phyloP scores from a whole-genome alignment of 2,888 invertebrate genomes.

The Acrocera orbiculus region DNA sequence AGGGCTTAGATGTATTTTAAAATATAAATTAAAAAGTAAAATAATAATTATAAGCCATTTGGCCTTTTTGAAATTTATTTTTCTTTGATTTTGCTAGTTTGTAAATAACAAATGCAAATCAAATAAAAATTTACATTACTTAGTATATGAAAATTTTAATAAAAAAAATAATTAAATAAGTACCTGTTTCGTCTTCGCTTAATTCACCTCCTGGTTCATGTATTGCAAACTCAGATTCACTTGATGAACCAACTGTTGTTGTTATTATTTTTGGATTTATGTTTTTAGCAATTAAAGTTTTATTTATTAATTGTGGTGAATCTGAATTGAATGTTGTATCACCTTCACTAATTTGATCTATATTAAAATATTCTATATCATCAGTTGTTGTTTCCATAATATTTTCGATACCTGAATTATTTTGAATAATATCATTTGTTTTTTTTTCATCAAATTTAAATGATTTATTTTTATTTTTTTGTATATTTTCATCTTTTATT shows the following conservation, averaged over 20 bases:
- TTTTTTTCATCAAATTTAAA: background rate
- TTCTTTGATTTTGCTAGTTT: no score
- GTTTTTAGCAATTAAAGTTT: background rate
- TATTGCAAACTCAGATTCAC: conserved; percentile 44
- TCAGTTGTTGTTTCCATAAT: conserved; percentile 1
- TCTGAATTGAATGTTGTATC: conserved; percentile 11
- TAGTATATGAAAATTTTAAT: no score
- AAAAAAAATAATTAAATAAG: conserved; percentile 14
- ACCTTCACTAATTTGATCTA: conserved; percentile 9
- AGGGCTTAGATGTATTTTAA: no score
- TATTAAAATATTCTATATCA: background rate
- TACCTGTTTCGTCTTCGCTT: conserved; percentile 46
- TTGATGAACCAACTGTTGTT: conserved; percentile 41
- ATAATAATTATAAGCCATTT: no score
- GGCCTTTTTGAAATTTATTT: no score
- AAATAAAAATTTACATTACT: no score
- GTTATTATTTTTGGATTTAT: conserved; percentile 1
- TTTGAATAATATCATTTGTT: conserved; percentile 3
- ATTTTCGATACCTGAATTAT: conserved; percentile 5
- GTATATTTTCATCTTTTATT: no score
- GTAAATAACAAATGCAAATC: no score
- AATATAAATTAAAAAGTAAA: no score
- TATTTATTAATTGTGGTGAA: conserved; percentile 7
- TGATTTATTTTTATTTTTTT: no score
- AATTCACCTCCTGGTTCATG: conserved; percentile 44